phyloP scores from a whole-genome alignment of 2,888 invertebrate genomes.

The Cantharis nigra region DNA sequence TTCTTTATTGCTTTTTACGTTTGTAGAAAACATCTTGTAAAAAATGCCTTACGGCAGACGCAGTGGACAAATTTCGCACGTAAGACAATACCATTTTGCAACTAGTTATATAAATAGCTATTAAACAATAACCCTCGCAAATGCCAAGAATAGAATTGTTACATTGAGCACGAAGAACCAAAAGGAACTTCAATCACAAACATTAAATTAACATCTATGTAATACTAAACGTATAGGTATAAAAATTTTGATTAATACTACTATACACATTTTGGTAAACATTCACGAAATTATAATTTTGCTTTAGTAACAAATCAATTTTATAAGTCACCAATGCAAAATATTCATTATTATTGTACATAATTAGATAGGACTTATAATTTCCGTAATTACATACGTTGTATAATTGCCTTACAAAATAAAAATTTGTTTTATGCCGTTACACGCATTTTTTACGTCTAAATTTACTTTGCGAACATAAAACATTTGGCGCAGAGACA shows the following conservation, averaged over 20 bases:
- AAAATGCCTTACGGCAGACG: no score
- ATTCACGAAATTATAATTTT: background rate
- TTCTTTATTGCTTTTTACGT: no score
- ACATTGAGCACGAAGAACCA: background rate
- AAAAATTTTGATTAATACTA: background rate
- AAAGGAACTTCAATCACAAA: background rate
- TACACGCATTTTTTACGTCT: background rate
- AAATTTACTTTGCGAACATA: background rate
- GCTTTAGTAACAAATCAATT: background rate
- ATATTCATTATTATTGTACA: background rate
- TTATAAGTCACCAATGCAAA: background rate
- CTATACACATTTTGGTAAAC: background rate
- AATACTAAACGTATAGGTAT: background rate
- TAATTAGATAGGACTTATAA: background rate
- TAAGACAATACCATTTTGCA: no score
- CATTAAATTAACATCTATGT: background rate
- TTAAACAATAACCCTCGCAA: background rate
- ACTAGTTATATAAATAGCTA: no score
- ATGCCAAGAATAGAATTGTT: background rate
- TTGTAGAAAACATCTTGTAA: no score
- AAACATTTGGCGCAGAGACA: background rate
- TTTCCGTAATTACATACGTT: background rate
- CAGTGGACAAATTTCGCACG: no score
- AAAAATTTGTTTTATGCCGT: background rate
- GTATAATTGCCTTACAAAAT: background rate